These are phyloP conservation scores for Corbicula japonica DNA, from an alignment of 2,888 invertebrate species.

Conservation along the genomic window DNA sequence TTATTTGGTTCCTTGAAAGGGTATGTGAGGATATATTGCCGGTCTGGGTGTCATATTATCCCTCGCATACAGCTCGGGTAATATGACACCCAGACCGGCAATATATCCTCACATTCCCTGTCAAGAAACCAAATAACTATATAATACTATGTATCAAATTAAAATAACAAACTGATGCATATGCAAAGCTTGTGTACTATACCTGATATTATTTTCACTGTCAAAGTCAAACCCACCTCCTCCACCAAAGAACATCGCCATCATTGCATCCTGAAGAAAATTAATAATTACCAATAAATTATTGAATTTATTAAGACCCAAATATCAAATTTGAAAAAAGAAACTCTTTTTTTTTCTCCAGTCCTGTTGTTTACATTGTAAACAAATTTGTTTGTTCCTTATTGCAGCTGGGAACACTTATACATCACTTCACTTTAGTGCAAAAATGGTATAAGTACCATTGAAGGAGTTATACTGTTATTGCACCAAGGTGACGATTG, in stretches of 20 bases:
- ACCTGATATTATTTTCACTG: constrained; percentile 51
- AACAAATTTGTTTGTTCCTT: not conserved
- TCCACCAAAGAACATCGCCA: constrained; percentile 36
- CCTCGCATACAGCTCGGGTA: too few relatives aligned
- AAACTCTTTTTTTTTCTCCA: not conserved
- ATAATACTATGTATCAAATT: too few relatives aligned
- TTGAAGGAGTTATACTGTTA: not conserved
- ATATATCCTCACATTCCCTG: too few relatives aligned
- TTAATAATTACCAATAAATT: not conserved
- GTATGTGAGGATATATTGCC: too few relatives aligned
- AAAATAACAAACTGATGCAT: too few relatives aligned
- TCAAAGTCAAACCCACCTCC: constrained; percentile 43
- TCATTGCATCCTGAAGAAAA: constrained; percentile 11
- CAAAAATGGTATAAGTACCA: not conserved
- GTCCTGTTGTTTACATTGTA: not conserved
- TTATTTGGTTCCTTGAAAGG: too few relatives aligned
- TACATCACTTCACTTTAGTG: not conserved
- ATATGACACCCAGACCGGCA: too few relatives aligned
- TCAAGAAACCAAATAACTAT: too few relatives aligned
- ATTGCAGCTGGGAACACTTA: not conserved
- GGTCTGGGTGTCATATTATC: too few relatives aligned
- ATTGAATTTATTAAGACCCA: not conserved
- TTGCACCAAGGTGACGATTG: not conserved
- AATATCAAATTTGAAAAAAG: not conserved
- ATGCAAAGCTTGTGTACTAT: not conserved